These are phyloP conservation scores for Synergus itoensis DNA, from an alignment of 2,888 invertebrate species.

Conservation along the genomic window DNA sequence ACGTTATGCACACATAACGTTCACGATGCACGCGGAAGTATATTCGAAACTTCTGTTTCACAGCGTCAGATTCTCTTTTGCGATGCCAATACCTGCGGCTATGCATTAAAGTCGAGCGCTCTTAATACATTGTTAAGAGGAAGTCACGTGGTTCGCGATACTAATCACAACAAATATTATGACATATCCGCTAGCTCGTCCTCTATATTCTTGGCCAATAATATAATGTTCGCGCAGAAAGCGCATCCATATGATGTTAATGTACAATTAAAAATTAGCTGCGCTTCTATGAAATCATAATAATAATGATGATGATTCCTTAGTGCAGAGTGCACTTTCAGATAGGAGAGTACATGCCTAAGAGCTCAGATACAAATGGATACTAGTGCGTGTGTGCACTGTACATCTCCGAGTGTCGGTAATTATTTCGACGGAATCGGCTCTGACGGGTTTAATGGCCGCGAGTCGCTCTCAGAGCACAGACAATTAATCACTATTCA, in stretches of 20 bases:
- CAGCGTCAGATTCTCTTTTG: conserved; percentile 55
- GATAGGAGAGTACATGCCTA: neutral
- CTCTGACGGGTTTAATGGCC: conserved; percentile 68
- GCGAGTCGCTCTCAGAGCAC: conserved; percentile 66
- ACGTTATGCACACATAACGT: conserved; percentile 21
- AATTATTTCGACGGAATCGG: conserved; percentile 70
- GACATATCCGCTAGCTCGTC: conserved; percentile 20
- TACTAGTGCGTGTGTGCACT: conserved; percentile 46
- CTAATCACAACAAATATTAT: neutral
- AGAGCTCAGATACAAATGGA: conserved; percentile 11
- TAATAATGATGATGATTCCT: conserved; percentile 21
- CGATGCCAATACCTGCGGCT: conserved; percentile 56
- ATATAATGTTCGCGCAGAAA: conserved; percentile 25
- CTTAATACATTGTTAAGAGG: conserved; percentile 59
- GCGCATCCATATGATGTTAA: neutral
- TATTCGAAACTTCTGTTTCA: conserved; percentile 61
- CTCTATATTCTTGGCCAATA: neutral
- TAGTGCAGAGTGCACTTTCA: neutral
- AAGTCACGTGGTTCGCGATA: conserved; percentile 51
- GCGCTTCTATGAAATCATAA: conserved; percentile 47
- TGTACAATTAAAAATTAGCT: conserved; percentile 65
- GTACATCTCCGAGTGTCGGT: conserved; percentile 59
- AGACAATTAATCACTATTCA: conserved; percentile 70
- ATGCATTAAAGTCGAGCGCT: conserved; percentile 54
- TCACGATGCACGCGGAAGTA: conserved; percentile 58